Conservation (phyloP, 1,140 invertebrate genomes). For the Drosophila mauritiana region DNA sequence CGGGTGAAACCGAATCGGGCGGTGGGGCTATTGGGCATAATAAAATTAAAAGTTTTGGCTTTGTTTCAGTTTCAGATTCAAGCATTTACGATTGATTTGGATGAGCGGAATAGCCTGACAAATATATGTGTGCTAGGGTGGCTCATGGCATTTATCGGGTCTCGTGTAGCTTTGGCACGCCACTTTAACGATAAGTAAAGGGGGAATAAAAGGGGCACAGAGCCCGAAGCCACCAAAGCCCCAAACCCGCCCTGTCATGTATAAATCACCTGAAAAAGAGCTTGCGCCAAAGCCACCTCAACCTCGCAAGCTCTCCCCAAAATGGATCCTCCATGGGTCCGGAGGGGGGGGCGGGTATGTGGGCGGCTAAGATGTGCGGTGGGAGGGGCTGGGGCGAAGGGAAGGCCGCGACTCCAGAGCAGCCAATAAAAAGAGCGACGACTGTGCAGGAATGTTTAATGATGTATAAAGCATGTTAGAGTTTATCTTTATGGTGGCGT, state of each 20-base stretch:
- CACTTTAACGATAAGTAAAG: conserved; percentile 68
- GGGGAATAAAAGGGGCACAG: conserved; percentile 22
- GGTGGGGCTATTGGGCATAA: conserved; percentile 11
- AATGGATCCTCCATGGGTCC: conserved; percentile 6
- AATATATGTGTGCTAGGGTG: conserved; percentile 8
- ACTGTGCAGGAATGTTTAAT: conserved; percentile 83
- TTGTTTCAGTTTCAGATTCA: conserved; percentile 22
- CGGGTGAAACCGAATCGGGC: conserved; percentile 1
- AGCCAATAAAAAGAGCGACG: conserved; percentile 74
- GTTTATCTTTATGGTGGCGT: conserved; percentile 82
- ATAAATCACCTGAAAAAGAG: conserved; percentile 76
- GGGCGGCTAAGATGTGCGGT: conserved; percentile 8
- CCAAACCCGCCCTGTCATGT: conserved; percentile 65
- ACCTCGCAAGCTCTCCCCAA: conserved; percentile 42
- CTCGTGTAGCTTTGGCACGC: conserved; percentile 79
- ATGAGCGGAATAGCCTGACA: conserved; percentile 11
- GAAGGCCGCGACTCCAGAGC: conserved; percentile 21
- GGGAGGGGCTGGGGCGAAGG: conserved; percentile 4
- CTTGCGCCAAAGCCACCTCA: conserved; percentile 42
- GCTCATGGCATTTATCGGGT: conserved; percentile 63
- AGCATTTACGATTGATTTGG: conserved; percentile 38
- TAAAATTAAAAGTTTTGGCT: conserved; percentile 40
- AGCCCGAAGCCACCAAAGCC: conserved; percentile 6
- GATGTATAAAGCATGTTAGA: conserved; percentile 84
- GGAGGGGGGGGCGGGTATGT: conserved; percentile 2